Percentiles rank a stretch among this genome's conserved stretches.
Evolutionary conservation across 2,113 vertebrate genomes (phyloP).

Genomic region (Triplophysa siluroides): DNA sequence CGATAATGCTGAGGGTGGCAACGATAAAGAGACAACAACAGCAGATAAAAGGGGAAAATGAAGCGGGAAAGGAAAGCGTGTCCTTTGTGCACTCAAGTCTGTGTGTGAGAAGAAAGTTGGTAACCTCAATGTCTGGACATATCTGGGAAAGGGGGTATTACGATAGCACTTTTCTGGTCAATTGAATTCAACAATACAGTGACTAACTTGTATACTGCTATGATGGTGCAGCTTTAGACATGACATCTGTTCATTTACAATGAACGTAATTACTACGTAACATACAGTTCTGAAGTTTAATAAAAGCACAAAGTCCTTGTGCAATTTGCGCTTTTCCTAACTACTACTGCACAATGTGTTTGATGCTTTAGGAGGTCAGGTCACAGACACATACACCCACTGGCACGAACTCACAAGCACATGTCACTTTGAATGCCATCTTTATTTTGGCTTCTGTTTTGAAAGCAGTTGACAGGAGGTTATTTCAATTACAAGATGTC

Average conservation of each 20-base stretch:
- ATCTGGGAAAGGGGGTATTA: neutral
- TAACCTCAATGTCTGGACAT: slow-evolving; percentile 21
- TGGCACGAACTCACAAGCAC: neutral
- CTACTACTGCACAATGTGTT: neutral
- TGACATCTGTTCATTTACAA: neutral
- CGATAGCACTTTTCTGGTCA: neutral
- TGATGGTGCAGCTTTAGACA: neutral
- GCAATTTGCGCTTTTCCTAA: neutral
- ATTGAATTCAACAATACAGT: neutral
- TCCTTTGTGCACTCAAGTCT: neutral
- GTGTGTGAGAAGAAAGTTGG: neutral
- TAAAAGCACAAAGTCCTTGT: neutral
- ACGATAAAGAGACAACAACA: slow-evolving; percentile 36
- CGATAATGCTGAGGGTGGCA: slow-evolving; percentile 13
- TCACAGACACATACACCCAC: slow-evolving; percentile 13
- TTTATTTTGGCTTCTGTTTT: slow-evolving; percentile 1
- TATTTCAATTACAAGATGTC: slow-evolving; percentile 12
- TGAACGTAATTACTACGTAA: neutral
- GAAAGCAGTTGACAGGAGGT: slow-evolving; percentile 30
- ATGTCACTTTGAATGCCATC: slow-evolving; percentile 33
- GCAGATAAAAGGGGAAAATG: slow-evolving; percentile 40
- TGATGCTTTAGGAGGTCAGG: neutral
- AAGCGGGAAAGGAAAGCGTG: neutral
- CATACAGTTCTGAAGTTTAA: no score
- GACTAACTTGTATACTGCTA: neutral